Percentiles rank a stretch among this genome's conserved stretches.
Evolutionary conservation across 2,113 vertebrate genomes (phyloP).

Genomic region (Paracanthobrama guichenoti): DNA sequence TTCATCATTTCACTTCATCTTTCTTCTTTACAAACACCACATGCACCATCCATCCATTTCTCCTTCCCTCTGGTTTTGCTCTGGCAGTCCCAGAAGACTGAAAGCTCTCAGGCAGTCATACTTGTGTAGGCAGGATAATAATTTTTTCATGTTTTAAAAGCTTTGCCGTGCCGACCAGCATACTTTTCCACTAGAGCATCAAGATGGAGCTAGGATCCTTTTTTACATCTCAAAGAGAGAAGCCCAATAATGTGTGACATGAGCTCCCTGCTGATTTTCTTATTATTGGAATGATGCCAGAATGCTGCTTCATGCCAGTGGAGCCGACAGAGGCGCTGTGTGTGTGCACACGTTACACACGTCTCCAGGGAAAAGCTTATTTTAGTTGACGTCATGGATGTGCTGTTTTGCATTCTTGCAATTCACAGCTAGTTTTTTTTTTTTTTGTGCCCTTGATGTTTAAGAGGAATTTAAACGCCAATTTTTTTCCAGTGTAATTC

Average conservation of each 20-base stretch:
- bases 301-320: slow-evolving; percentile 19
- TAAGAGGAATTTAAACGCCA: not conserved
- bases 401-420: not conserved
- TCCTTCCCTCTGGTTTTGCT: slow-evolving; percentile 50
- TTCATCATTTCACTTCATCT: not conserved
- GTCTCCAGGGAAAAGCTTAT: not conserved
- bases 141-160: slow-evolving; percentile 74
- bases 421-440: not conserved
- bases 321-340: not conserved
- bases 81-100: slow-evolving; percentile 61
- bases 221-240: slow-evolving; percentile 27
- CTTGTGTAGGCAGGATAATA: slow-evolving; percentile 57
- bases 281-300: slow-evolving; percentile 42
- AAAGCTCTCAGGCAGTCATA: slow-evolving; percentile 58
- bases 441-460: not conserved
- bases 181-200: slow-evolving; percentile 52
- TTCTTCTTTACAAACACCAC: not conserved
- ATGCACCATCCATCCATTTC: not conserved
- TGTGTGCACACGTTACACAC: not conserved
- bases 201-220: slow-evolving; percentile 40
- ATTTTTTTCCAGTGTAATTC: too few species aligned
- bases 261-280: slow-evolving; percentile 27
- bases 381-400: slow-evolving; percentile 17
- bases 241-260: not conserved
- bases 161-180: slow-evolving; percentile 45